Base-by-base conservation (phyloP, 1,140 invertebrate species). In the Piezodorus guildinii region DNA sequence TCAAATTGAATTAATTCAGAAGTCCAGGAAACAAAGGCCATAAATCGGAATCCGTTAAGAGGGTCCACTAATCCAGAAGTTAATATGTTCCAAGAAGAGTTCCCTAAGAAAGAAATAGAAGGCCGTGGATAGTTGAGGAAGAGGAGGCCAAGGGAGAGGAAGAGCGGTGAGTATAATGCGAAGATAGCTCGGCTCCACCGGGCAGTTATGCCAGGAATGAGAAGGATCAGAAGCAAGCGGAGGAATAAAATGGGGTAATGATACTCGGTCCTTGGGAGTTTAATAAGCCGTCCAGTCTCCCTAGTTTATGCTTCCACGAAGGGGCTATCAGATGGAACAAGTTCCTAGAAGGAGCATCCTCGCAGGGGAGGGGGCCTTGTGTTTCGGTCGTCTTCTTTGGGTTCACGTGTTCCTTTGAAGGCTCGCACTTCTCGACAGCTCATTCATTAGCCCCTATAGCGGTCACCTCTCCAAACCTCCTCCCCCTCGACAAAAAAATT, bases 191-290 rank as follows among this genome's bases (percentile, higher is more conserved):
- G 5, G 2, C 23, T 19, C 49, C 5, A 8, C 49, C 19, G 52
- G 12, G 52, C 23, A 59, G 69, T 69, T 67, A 71, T 71, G 68
- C 49, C 23, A 17, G 51, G 27, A 63, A 49, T 44, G 49, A 14
- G 62, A 25, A 23, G n/a, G 27, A 46, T 25, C 62, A 21, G 23
- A 12, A 44, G n/a, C 14, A 14, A 30, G 46, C 21, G 34, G 30
- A 60, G 12, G 17, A 60, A 39, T 30, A 60, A 60, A 60, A 17
- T 60, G 58, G 15, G n/a, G 15, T 60, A 60, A 39, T 60, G 39
- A 60, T 60, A 39, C 17, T 60, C 5, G 54, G 54, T 2, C 5
- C 16, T 25, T 9, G 21, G 54, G 23, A 23, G 10, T 30, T 34
- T 34, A 39, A 60, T 30, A 34, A 39, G 58, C 12, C 21, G 25